These are phyloP conservation scores for Zele albiditarsus DNA, from an alignment of 2,888 invertebrate genomes.

Conservation along the genomic window DNA sequence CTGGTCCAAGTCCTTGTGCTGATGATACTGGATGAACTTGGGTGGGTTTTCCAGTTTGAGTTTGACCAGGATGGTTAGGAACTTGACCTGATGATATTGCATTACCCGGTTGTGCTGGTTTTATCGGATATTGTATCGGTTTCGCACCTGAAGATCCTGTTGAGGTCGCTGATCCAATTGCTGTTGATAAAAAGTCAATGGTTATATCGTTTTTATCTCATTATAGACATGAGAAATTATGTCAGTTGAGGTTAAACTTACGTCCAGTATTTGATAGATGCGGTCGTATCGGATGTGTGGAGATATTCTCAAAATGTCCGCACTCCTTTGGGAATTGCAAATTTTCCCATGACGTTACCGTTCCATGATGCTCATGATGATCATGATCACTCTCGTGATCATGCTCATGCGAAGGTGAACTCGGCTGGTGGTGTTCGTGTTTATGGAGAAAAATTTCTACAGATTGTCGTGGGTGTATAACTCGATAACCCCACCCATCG, in stretches of 20 bases:
- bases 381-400: conserved; percentile 57
- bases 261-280: conserved; percentile 18
- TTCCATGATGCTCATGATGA: conserved; percentile 74
- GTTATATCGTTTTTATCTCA: background rate
- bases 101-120: conserved; percentile 43
- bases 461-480: conserved; percentile 80
- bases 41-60: conserved; percentile 25
- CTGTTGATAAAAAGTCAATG: conserved; percentile 35
- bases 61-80: conserved; percentile 58
- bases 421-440: conserved; percentile 61
- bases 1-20: background rate
- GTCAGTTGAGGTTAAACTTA: background rate
- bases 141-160: conserved; percentile 38
- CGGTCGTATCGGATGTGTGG: conserved; percentile 37
- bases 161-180: conserved; percentile 37
- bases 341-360: conserved; percentile 79
- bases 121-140: conserved; percentile 45
- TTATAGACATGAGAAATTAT: background rate
- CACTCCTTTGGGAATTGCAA: conserved; percentile 84
- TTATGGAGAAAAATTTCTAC: conserved; percentile 79
- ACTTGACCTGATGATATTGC: conserved; percentile 37
- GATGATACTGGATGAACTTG: conserved; percentile 26
- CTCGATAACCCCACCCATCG: conserved; percentile 85
- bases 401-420: conserved; percentile 52
- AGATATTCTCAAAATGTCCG: conserved; percentile 72